Conservation (phyloP, 30 jellyfish, hydroid and myxozoan species). For the Calvadosia cruxmelitensis region DNA sequence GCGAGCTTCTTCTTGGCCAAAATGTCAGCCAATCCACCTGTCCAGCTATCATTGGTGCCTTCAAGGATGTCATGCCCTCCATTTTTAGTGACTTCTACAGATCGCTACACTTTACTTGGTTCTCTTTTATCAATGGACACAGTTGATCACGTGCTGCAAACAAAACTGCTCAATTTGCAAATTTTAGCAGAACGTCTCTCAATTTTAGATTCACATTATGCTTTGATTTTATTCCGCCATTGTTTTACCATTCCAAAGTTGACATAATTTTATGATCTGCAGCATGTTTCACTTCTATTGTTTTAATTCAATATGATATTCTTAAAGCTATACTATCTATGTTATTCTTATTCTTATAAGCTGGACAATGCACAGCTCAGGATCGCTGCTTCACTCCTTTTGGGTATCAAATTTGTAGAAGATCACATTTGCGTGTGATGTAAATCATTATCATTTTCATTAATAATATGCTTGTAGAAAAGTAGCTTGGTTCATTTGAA, state of each 20-base stretch:
- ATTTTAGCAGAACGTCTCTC: neutral
- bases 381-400: neutral
- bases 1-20: too few species aligned
- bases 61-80: too few species aligned
- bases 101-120: too few species aligned
- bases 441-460: too few species aligned
- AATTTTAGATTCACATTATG: neutral
- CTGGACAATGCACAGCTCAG: slow-evolving; percentile 1
- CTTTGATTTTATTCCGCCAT: neutral
- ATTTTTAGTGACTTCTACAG: too few species aligned
- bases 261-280: neutral
- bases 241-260: neutral
- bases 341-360: neutral
- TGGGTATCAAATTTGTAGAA: neutral
- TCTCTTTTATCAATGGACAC: too few species aligned
- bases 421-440: neutral
- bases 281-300: neutral
- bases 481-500: too few species aligned
- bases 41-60: too few species aligned
- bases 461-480: too few species aligned
- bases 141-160: neutral
- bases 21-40: too few species aligned
- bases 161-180: neutral
- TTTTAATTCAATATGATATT: neutral
- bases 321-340: neutral